Conservation (phyloP, 2,797 vertebrate genomes). For the Melanotaenia trifasciata region DNA sequence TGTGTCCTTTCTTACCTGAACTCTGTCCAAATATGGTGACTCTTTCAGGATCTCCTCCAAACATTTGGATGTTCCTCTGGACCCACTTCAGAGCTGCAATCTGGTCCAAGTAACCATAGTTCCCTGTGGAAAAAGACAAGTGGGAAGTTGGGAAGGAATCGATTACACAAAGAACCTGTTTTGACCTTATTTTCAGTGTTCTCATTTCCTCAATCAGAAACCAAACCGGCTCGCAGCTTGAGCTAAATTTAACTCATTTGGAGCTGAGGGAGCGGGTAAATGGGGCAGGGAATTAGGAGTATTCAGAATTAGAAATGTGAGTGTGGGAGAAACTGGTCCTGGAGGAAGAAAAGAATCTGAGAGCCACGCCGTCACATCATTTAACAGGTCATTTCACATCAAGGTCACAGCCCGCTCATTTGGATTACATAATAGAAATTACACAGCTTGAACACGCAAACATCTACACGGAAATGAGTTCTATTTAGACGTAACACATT, state of each 20-base stretch:
- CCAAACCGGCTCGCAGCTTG: conserved; percentile 12
- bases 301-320: conserved; percentile 46
- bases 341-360: conserved; percentile 15
- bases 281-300: conserved; percentile 40
- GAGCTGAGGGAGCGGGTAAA: conserved; percentile 41
- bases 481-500: conserved; percentile 39
- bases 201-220: conserved; percentile 50
- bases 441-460: conserved; percentile 16
- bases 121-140: conserved; percentile 68
- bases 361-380: conserved; percentile 17
- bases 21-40: conserved; percentile 87
- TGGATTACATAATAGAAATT: conserved; percentile 33
- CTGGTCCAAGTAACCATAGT: conserved; percentile 89
- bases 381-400: conserved; percentile 40
- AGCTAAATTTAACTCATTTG: conserved; percentile 54
- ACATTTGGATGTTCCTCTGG: conserved; percentile 82
- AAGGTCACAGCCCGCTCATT: conserved; percentile 24
- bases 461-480: conserved; percentile 21
- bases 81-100: conserved; percentile 86
- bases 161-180: conserved; percentile 24
- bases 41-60: conserved; percentile 84
- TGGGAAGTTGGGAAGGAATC: not conserved
- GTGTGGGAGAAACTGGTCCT: conserved; percentile 8
- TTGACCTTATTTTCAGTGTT: conserved; percentile 41
- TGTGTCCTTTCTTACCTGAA: conserved; percentile 74